Conservation (phyloP, 2,113 vertebrate genomes). For the Clarias macrocephalus region DNA sequence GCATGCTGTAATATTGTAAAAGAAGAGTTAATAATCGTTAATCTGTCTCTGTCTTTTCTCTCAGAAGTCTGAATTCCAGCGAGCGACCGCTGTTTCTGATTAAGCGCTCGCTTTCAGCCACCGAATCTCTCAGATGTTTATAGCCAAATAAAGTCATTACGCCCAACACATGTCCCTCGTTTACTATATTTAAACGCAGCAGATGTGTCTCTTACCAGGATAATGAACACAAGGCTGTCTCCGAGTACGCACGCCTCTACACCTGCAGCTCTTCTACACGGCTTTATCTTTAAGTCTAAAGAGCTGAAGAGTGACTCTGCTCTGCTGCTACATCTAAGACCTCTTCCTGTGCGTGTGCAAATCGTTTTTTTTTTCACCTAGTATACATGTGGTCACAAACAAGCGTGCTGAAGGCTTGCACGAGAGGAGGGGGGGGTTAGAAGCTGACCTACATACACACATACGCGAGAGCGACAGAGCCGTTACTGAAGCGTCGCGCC, state of each 20-base stretch:
- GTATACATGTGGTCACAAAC: constrained; percentile 47
- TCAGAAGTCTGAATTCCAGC: background rate
- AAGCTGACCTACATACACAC: constrained; percentile 32
- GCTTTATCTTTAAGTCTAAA: background rate
- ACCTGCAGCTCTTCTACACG: constrained; percentile 10
- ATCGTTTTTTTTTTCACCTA: background rate
- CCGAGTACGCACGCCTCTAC: background rate
- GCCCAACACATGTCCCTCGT: background rate
- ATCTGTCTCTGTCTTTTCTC: background rate
- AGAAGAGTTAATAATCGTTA: background rate
- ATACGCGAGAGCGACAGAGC: background rate
- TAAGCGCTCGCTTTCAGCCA: background rate
- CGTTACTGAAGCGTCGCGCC: background rate
- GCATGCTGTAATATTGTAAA: background rate
- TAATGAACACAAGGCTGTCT: constrained; percentile 10
- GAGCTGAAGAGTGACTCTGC: constrained; percentile 2
- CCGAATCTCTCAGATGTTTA: constrained; percentile 11
- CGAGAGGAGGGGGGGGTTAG: constrained; percentile 17
- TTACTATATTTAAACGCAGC: constrained; percentile 1
- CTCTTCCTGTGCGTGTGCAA: constrained; percentile 38
- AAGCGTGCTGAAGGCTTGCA: constrained; percentile 20
- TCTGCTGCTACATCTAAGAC: constrained; percentile 17
- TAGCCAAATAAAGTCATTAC: constrained; percentile 1
- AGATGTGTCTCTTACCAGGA: constrained; percentile 35
- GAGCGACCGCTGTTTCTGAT: background rate